Percentiles rank a stretch among this genome's conserved stretches.
phyloP scores from a whole-genome alignment of 2,888 invertebrate species.

The Andrena dorsata region DNA sequence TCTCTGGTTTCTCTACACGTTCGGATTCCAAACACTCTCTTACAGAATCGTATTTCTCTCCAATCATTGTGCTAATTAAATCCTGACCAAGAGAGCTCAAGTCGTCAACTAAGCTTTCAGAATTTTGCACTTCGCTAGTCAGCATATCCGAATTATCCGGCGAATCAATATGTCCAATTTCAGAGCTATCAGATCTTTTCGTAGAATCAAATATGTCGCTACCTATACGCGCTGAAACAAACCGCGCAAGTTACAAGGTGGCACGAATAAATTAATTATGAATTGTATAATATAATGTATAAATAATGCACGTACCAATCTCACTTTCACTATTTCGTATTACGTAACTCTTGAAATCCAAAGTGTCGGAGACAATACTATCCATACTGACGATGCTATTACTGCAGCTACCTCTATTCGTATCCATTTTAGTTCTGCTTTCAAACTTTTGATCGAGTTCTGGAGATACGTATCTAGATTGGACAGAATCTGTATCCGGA shows the following conservation, averaged over 20 bases:
- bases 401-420: constrained; percentile 76
- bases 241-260: constrained; percentile 65
- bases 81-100: constrained; percentile 91
- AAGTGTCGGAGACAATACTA: constrained; percentile 78
- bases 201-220: constrained; percentile 82
- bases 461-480: constrained; percentile 74
- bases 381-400: constrained; percentile 81
- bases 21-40: constrained; percentile 87
- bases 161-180: constrained; percentile 93
- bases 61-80: constrained; percentile 89
- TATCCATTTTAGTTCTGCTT: constrained; percentile 51
- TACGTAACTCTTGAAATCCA: constrained; percentile 78
- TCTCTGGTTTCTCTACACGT: constrained; percentile 87
- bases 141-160: constrained; percentile 92
- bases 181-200: constrained; percentile 78
- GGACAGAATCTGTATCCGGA: constrained; percentile 80
- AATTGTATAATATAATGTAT: not conserved
- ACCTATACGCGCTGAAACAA: constrained; percentile 80
- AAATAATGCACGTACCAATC: constrained; percentile 75
- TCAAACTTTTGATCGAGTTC: constrained; percentile 61
- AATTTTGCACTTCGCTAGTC: constrained; percentile 90
- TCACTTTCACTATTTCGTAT: constrained; percentile 82
- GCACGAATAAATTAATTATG: too few relatives aligned
- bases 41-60: constrained; percentile 88
- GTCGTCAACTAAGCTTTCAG: constrained; percentile 92